These are phyloP conservation scores for Gnathonemus longibarbis DNA, from an alignment of 2,113 vertebrate species.

Conservation along the genomic window DNA sequence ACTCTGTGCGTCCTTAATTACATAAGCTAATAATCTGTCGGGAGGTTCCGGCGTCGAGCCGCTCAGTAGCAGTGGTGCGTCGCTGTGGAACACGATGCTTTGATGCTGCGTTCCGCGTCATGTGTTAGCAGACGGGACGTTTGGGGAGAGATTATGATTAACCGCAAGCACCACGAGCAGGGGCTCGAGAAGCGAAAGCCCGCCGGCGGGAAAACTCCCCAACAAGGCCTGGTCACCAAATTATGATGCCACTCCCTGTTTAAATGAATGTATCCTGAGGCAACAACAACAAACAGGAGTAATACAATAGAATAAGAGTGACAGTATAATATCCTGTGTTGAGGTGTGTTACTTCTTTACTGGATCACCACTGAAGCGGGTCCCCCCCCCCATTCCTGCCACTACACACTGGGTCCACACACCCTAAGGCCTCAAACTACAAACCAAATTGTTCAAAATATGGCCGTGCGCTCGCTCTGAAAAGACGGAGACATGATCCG, in stretches of 20 bases:
- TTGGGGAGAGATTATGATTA: not conserved
- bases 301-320: not conserved
- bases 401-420: not conserved
- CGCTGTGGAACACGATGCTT: not conserved
- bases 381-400: not conserved
- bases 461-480: not conserved
- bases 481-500: not conserved
- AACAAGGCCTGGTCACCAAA: not conserved
- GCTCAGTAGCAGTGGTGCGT: not conserved
- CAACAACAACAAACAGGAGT: not conserved
- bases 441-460: not conserved
- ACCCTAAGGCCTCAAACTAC: not conserved
- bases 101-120: not conserved
- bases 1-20: not conserved
- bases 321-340: not conserved
- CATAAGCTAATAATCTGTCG: conserved; percentile 2
- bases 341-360: not conserved
- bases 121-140: not conserved
- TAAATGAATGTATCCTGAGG: not conserved
- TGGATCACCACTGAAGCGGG: not conserved
- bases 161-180: not conserved
- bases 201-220: not conserved
- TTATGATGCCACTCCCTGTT: not conserved
- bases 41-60: not conserved
- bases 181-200: not conserved